Base-by-base conservation (phyloP, 2,797 vertebrate species). In the Erithacus rubecula region DNA sequence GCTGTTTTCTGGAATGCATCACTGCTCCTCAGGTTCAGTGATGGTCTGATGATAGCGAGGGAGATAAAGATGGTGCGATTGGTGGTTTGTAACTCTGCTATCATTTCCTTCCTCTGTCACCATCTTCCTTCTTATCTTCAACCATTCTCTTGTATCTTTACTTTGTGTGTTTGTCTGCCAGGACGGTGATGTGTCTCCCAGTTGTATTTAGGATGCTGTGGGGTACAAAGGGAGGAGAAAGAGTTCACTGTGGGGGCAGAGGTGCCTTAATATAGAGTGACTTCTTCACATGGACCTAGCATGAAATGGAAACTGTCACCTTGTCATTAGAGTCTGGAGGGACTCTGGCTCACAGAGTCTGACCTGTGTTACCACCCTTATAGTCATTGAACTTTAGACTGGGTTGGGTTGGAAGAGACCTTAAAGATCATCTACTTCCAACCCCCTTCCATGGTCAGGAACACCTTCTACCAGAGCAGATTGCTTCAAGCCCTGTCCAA, bases 1-100 rank as follows among this genome's bases (percentile, higher is more conserved):
- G 13, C 74, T 88, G 47, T 87, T 77, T 87, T 83, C 53, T 94
- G 88, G 90, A 90, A 88, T 60, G 89, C 26, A 13, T 87, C 72
- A 12, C 2, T 51, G 41, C 53, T 83, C 32, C 64, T 63, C 0
- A 1, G 30, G 27, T 71, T 81, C 67, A 43, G 51, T 39, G 53
- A 58, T 78, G 74, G 80, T 55, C 52, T 87, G 55, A 26, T 74
- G 83, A 87, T 74, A 77, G 60, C 0, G 0, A 60, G 72, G 52
- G 52, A 81, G 69, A 60, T 58, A 67, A 71, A 76, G 75, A 46
- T 65, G 30, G 44, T 30, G 59, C 81, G 55, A n/a, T 58, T 39
- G 58, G 67, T 52, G 21, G 53, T 72, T 90, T 69, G 32, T 76
- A 71, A 47, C 58, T 74, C 37, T 58, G 62, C 39, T 77, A 15